Evolutionary conservation across 1,140 invertebrate genomes (phyloP), one percentile per base, ranked within the genome.

Genomic region (Dreissena polymorpha): DNA sequence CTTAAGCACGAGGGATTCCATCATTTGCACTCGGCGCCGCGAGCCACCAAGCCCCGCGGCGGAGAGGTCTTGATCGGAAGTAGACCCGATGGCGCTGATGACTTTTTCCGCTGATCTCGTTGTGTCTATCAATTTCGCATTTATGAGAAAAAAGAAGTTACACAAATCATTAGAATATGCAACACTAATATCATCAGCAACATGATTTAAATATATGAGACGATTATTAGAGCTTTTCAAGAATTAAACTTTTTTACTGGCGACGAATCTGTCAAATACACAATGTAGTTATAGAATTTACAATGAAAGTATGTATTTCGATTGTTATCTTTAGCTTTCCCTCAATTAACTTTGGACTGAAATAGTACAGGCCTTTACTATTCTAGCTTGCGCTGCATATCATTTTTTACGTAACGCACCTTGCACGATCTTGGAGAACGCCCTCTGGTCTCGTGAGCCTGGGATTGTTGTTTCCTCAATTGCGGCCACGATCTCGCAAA

Each of bases 1-100:
- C 29, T 68, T 68, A 64, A 78, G 50, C 5, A 78, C 64, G 2
- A 67, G 13, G 5, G 63, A 78, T 25, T 67, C 75, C 75, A 78
- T 78, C 65, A 68, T 27, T 51, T 64, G 75, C n/a, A 78, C 65
- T 13, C 64, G 75, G n/a, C 75, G 75, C n/a, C 25, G 16, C 0
- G 64, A 50, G 0, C 49, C 3, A n/a, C 0, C 16, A 0, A 39
- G 3, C 39, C 39, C 39, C 39, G 53, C 10, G 16, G 55, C 5
- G 3, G 49, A 14, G 12, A 10, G 0, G 51, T 16, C n/a, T 6
- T n/a, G 64, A 12, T 0, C 12, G 29, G 67, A 13, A 18, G 21
- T 23, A 2, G 25, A 14, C 10, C 39, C 25, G 23, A 70, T 18
- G 27, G 2, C 57, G 23, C 65, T 79, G 51, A 55, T 70, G 10